phyloP scores from a whole-genome alignment of 1,140 invertebrate species.

The Zaprionus davidi region DNA sequence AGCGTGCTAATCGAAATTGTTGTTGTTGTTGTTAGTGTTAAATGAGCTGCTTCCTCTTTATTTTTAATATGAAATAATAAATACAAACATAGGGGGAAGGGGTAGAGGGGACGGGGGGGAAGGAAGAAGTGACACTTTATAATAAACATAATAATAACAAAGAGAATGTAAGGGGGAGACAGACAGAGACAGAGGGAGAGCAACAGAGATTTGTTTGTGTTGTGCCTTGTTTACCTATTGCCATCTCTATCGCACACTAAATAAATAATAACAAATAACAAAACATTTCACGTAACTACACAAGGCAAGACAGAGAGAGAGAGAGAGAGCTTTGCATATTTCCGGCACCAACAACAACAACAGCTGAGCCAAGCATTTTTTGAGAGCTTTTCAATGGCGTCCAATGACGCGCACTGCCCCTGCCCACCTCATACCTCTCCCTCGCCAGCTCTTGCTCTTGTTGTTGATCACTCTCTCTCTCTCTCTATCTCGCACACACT shows the following conservation, averaged over 20 bases:
- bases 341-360: conserved; percentile 46
- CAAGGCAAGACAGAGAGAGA: conserved; percentile 4
- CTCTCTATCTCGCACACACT: background rate
- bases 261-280: conserved; percentile 53
- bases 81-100: background rate
- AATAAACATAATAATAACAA: conserved; percentile 6
- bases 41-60: conserved; percentile 68
- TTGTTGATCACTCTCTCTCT: background rate
- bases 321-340: conserved; percentile 45
- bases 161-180: background rate
- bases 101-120: background rate
- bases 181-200: conserved; percentile 7
- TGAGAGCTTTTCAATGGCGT: conserved; percentile 64
- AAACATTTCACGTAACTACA: conserved; percentile 68
- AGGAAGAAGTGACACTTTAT: background rate
- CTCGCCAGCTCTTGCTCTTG: background rate
- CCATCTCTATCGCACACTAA: conserved; percentile 19
- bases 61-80: conserved; percentile 50
- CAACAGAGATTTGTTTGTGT: conserved; percentile 13
- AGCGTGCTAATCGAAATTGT: conserved; percentile 51
- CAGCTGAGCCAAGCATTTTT: conserved; percentile 60
- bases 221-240: conserved; percentile 32
- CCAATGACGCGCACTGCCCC: conserved; percentile 29
- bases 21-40: conserved; percentile 52
- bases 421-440: background rate